Conservation (phyloP, 2,888 invertebrate species). For the Brachypterus glaber region DNA sequence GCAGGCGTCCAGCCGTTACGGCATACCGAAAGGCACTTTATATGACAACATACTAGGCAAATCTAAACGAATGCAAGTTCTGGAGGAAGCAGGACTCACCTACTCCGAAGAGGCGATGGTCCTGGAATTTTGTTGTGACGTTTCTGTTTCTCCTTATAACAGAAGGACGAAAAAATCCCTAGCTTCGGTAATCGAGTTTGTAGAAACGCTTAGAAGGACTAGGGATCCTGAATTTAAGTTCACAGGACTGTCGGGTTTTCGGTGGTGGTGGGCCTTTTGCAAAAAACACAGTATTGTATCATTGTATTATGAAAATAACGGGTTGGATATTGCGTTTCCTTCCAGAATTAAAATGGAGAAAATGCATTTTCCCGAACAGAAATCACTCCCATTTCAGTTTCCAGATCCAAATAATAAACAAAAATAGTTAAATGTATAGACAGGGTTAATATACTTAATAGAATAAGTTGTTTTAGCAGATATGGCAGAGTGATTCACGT, state of each 20-base stretch:
- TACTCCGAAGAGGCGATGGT: conserved; percentile 54
- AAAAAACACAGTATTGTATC: conserved; percentile 69
- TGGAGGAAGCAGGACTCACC: conserved; percentile 58
- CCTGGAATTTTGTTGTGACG: conserved; percentile 65
- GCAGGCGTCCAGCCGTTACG: conserved; percentile 60
- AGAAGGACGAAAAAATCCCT: conserved; percentile 61
- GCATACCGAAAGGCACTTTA: conserved; percentile 67
- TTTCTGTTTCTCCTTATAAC: conserved; percentile 59
- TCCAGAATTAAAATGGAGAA: too few species aligned
- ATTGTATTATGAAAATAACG: conserved; percentile 44
- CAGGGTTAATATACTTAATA: too few species aligned
- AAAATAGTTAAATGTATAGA: too few species aligned
- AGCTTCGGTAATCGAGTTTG: conserved; percentile 52
- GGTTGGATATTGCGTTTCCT: too few species aligned
- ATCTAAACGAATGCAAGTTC: conserved; percentile 64
- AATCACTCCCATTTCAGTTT: too few species aligned
- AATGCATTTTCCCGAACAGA: too few species aligned
- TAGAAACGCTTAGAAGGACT: conserved; percentile 51
- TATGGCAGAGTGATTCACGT: too few species aligned
- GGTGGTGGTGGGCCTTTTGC: conserved; percentile 79
- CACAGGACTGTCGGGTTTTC: conserved; percentile 59
- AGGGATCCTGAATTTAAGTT: conserved; percentile 58
- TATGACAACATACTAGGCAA: conserved; percentile 72
- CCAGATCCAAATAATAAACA: too few species aligned
- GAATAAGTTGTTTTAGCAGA: too few species aligned